Evolutionary conservation across 92 coral and sea anemone genomes (phyloP).

Genomic region (Actinernus sp.): DNA sequence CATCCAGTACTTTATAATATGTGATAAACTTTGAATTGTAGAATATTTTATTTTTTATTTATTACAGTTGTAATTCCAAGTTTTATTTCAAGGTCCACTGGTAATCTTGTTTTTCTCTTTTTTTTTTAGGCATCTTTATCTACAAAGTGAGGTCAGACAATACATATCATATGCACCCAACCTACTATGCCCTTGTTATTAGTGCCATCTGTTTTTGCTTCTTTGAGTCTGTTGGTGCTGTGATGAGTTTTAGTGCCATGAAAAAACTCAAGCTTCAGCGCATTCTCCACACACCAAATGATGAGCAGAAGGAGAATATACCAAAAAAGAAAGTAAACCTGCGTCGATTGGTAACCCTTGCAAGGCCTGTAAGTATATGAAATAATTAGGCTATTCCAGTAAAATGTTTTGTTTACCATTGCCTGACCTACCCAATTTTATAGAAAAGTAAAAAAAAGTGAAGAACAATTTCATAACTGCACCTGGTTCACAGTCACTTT

Average conservation of each 20-base stretch:
- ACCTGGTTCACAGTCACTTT: no score
- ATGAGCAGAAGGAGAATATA: slow-evolving; percentile 25
- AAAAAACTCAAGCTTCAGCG: slow-evolving; percentile 64
- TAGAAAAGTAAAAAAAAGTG: no score
- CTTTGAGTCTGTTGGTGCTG: slow-evolving; percentile 64
- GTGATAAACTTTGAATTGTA: no score
- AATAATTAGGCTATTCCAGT: no score
- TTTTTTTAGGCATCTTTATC: slow-evolving; percentile 55
- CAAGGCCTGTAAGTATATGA: slow-evolving; percentile 92
- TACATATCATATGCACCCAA: slow-evolving; percentile 66
- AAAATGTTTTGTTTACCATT: no score
- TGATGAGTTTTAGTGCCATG: slow-evolving; percentile 75
- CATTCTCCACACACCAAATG: slow-evolving; percentile 66
- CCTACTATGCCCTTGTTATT: slow-evolving; percentile 78
- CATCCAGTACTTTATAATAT: no score
- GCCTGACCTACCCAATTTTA: no score
- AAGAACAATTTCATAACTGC: no score
- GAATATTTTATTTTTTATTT: no score
- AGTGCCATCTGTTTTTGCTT: slow-evolving; percentile 68
- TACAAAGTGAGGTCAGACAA: slow-evolving; percentile 63
- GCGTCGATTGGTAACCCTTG: slow-evolving; percentile 73
- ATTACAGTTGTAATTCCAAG: no score
- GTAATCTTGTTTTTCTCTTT: not conserved
- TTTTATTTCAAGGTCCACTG: no score
- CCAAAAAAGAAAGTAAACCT: slow-evolving; percentile 69